Conservation (phyloP, 2,113 vertebrate species). For the Serranochromis macrocephalus region DNA sequence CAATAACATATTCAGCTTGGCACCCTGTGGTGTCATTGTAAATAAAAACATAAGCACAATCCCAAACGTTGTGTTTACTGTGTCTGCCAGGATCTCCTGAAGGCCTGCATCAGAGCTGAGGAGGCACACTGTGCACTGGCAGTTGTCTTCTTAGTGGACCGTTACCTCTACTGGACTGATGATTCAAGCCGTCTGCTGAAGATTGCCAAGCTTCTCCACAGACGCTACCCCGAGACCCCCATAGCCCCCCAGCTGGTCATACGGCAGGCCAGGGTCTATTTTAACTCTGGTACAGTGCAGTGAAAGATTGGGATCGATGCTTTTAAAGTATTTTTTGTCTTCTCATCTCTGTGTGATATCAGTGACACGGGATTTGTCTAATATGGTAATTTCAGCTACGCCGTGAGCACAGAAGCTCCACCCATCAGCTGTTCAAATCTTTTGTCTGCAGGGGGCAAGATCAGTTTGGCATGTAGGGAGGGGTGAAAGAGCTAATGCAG, state of each 20-base stretch:
- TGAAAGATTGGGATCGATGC: background rate
- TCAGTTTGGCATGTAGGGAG: background rate
- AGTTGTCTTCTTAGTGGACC: constrained; percentile 80
- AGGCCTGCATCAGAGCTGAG: constrained; percentile 70
- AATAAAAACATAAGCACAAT: background rate
- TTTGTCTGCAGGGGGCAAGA: background rate
- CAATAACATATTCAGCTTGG: background rate
- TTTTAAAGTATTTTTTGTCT: background rate
- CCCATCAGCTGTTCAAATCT: background rate
- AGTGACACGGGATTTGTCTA: rapidly evolving
- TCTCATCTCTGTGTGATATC: background rate
- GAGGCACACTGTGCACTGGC: constrained; percentile 71
- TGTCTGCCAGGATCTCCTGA: constrained; percentile 71
- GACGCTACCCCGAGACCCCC: constrained; percentile 63
- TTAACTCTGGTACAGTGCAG: constrained; percentile 74
- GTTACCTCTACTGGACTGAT: constrained; percentile 86
- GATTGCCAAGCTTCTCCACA: constrained; percentile 79
- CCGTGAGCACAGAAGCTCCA: rapidly evolving
- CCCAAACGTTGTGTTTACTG: background rate
- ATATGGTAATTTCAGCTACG: background rate
- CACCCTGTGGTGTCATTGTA: background rate
- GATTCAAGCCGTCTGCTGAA: constrained; percentile 76
- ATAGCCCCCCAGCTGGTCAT: constrained; percentile 89
- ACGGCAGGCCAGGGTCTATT: constrained; percentile 82
- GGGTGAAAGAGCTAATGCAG: background rate